Conservation (phyloP, 2,113 vertebrate species). For the Agelaius phoeniceus region DNA sequence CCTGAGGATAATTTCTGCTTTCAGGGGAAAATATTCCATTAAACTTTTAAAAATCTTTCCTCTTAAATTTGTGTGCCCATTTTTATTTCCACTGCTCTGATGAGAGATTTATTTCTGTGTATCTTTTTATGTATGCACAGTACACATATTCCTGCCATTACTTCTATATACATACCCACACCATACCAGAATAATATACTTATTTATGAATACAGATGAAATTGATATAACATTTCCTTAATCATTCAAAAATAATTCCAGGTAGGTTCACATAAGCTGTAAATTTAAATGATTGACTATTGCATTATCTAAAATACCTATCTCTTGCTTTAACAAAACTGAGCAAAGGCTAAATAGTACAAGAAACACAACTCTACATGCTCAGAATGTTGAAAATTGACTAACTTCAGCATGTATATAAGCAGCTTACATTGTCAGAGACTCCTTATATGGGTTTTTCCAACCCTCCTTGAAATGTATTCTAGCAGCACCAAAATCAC, state of each 20-base stretch:
- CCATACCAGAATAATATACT: not conserved
- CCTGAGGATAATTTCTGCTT: not conserved
- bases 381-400: not conserved
- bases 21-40: not conserved
- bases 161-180: not conserved
- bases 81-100: not conserved
- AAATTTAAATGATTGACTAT: not conserved
- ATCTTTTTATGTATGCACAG: not conserved
- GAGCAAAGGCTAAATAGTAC: not conserved
- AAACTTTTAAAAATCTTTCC: not conserved
- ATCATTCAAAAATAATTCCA: not conserved
- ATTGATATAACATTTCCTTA: not conserved
- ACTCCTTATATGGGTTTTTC: not conserved
- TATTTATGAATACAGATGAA: not conserved
- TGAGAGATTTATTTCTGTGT: not conserved
- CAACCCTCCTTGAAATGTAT: not conserved
- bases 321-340: not conserved
- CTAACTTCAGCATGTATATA: not conserved
- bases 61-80: not conserved
- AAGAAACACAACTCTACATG: not conserved
- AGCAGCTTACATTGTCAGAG: not conserved
- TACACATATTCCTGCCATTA: not conserved
- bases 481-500: not conserved
- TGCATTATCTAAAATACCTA: not conserved
- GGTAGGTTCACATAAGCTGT: not conserved